Base-by-base conservation (phyloP, 2,113 vertebrate species). In the Sander lucioperca region DNA sequence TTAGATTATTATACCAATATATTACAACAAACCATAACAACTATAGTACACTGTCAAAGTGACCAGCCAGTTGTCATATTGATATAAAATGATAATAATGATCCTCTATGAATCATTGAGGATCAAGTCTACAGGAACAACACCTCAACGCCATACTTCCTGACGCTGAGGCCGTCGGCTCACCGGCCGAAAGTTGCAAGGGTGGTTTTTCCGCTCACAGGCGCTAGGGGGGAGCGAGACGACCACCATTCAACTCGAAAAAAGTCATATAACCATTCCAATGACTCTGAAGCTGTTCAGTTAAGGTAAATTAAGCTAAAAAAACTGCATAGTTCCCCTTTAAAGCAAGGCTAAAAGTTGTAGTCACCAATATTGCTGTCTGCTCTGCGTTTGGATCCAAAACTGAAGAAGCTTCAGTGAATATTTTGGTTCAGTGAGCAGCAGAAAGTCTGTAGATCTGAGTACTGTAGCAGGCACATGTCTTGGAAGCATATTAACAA, bases 401-500 rank as follows among this genome's bases (percentile, higher is more conserved):
- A 59, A 53, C 6, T 69, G 48, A 50, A 54, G 30, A 11, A 47
- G 36, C 27, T 68, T 48, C 62, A 58, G 10, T 30, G 54, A 58
- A 11, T 66, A 57, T 65, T 43, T 19, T 77, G 74, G 51, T 68
- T 78, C 21, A 69, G 72, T 14, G 53, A 72, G 47, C 30, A 21
- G 48, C 53, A 77, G 74, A 43, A 14, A 6, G 67, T n/a, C 43
- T 51, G 57, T 19, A 33, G 56, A 75, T 70, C 72, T 74, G 39
- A 68, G 8, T 51, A 74, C 62, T 74, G 15, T 16, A 36, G 21
- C 69, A 62, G 69, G 2, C 47, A n/a, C 13, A 21, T 36, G 62
- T 67, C 62, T 62, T 48, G 54, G 57, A 36, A 74, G 53, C 27
- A 54, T 33, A 30, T 72, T n/a, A 53, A 75, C 19, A 47, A 83